These are phyloP conservation scores for Rotaria macrura DNA, from an alignment of 2,888 invertebrate species.

Conservation along the genomic window DNA sequence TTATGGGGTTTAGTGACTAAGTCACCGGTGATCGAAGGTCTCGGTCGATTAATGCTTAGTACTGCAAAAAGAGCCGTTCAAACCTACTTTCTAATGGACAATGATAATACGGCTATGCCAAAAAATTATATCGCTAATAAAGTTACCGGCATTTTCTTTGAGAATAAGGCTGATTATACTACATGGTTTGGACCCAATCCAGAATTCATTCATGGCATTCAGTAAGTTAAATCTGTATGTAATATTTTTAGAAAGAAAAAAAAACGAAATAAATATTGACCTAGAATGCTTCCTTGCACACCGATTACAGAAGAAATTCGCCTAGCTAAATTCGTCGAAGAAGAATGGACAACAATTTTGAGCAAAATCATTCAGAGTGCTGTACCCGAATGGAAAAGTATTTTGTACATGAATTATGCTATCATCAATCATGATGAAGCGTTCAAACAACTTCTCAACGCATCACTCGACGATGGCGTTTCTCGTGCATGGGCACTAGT, in stretches of 20 bases:
- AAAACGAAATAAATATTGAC: not conserved
- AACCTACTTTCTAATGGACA: conserved; percentile 21
- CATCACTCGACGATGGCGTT: not conserved
- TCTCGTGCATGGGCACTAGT: not conserved
- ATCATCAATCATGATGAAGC: conserved; percentile 21
- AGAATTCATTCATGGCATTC: conserved; percentile 31
- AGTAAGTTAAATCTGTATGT: conserved; percentile 7
- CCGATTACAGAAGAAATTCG: conserved; percentile 20
- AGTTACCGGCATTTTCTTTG: conserved; percentile 28
- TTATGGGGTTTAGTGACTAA: conserved; percentile 7
- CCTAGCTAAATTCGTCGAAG: conserved; percentile 2
- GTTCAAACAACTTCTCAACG: not conserved
- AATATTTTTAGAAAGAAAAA: too few relatives aligned
- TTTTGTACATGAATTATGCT: conserved; percentile 27
- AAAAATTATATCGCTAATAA: conserved; percentile 20
- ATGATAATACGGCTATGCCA: not conserved
- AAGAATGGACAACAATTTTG: not conserved
- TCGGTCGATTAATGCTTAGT: conserved; percentile 17
- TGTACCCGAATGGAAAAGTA: conserved; percentile 19
- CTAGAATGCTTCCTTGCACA: conserved; percentile 7
- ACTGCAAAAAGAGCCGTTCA: conserved; percentile 18
- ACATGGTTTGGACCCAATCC: conserved; percentile 29
- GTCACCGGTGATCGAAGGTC: conserved; percentile 5
- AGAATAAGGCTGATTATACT: conserved; percentile 27
- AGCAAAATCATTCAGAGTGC: not conserved